phyloP scores from a whole-genome alignment of 92 coral and sea anemone genomes.

The Scolanthus callimorphus region DNA sequence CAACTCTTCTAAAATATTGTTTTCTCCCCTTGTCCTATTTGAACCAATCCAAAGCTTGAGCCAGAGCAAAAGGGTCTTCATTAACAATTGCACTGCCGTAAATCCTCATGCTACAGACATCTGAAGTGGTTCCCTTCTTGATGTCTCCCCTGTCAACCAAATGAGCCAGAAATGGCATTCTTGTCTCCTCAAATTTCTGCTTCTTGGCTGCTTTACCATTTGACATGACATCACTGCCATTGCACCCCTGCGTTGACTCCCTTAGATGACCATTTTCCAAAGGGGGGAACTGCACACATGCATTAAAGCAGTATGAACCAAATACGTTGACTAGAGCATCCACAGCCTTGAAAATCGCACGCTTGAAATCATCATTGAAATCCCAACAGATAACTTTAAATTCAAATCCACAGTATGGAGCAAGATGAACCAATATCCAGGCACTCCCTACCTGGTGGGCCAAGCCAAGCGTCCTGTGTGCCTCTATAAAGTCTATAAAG shows the following conservation, averaged over 20 bases:
- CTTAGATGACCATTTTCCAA: conserved; percentile 58
- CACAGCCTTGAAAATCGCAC: conserved; percentile 58
- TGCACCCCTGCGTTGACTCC: background rate
- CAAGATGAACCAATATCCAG: conserved; percentile 47
- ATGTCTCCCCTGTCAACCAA: conserved; percentile 66
- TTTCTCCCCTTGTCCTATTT: too few species aligned
- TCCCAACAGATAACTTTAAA: conserved; percentile 73
- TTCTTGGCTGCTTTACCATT: conserved; percentile 28
- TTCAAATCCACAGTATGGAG: conserved; percentile 73
- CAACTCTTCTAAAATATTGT: too few species aligned
- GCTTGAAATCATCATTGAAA: conserved; percentile 61
- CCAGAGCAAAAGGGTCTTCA: conserved; percentile 66
- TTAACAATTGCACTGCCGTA: conserved; percentile 74
- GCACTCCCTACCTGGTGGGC: conserved; percentile 59
- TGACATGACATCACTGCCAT: background rate
- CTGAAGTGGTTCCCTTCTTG: conserved; percentile 52
- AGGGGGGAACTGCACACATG: conserved; percentile 69
- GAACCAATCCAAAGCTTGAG: conserved; percentile 41
- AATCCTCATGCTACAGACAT: conserved; percentile 77
- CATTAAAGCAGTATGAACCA: conserved; percentile 52
- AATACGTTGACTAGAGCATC: conserved; percentile 36
- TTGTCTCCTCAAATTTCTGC: conserved; percentile 9
- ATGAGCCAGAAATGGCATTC: conserved; percentile 69
- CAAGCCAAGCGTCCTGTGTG: conserved; percentile 49
- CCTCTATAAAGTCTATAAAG: conserved; percentile 57